Evolutionary conservation across 1,140 invertebrate genomes (phyloP).

Genomic region (Tetramorium parvispinum): DNA sequence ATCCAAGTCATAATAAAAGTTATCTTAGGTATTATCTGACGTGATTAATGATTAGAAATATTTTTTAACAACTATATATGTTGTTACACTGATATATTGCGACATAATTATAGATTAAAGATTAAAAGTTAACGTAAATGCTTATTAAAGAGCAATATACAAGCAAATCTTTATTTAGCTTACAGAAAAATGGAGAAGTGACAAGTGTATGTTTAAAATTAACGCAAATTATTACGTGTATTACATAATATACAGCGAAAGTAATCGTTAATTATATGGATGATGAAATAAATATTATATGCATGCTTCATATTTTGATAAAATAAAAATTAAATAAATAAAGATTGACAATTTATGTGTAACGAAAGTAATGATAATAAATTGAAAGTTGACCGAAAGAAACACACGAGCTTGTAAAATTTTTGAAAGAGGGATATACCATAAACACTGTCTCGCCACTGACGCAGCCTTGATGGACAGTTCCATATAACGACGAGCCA

Average conservation of each 20-base stretch:
- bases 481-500: slow-evolving; percentile 5
- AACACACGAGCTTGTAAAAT: background rate
- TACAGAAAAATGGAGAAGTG: background rate
- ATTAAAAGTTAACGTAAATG: background rate
- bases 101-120: background rate
- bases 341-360: background rate
- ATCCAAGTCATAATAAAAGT: background rate
- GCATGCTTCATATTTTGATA: background rate
- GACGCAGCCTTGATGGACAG: background rate
- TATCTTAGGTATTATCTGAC: background rate
- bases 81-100: background rate
- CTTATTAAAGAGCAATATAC: background rate
- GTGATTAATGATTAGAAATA: slow-evolving; percentile 7
- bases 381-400: background rate
- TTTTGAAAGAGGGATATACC: slow-evolving; percentile 2
- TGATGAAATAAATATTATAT: background rate
- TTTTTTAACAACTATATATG: background rate
- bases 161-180: background rate
- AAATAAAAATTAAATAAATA: background rate
- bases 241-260: background rate
- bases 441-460: background rate
- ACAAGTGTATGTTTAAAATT: background rate
- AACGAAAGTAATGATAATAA: background rate
- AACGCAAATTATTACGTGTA: background rate
- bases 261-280: background rate